Evolutionary conservation across 2,113 vertebrate species (phyloP).

Genomic region (Philantomba maxwellii): DNA sequence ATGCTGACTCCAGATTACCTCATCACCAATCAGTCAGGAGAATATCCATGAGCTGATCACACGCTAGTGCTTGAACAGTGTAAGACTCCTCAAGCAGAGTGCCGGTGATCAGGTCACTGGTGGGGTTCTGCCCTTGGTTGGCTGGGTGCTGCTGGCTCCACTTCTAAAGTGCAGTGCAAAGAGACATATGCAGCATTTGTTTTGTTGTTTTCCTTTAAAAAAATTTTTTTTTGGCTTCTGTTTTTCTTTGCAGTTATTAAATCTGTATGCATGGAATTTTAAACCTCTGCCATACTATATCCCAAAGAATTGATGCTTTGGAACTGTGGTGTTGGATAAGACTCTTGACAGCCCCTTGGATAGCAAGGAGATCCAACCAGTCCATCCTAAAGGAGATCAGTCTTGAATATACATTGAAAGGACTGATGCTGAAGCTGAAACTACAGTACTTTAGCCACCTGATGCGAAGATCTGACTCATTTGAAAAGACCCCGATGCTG

Average conservation of each 20-base stretch:
- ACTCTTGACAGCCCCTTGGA: not conserved
- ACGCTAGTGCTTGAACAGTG: not conserved
- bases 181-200: slow-evolving; percentile 83
- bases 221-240: slow-evolving; percentile 75
- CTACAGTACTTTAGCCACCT: not conserved
- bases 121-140: slow-evolving; percentile 60
- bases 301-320: not conserved
- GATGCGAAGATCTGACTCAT: not conserved
- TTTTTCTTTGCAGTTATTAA: slow-evolving; percentile 79
- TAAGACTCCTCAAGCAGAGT: slow-evolving; percentile 40
- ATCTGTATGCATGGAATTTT: slow-evolving; percentile 91
- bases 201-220: not conserved
- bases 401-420: not conserved
- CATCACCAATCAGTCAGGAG: not conserved
- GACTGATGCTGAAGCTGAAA: not conserved
- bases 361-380: not conserved
- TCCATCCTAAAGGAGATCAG: not conserved
- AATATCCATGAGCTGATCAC: not conserved
- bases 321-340: not conserved
- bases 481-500: not conserved
- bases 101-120: not conserved
- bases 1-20: not conserved
- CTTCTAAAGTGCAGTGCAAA: slow-evolving; percentile 83
- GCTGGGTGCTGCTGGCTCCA: slow-evolving; percentile 58
- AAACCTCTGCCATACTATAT: slow-evolving; percentile 82